Evolutionary conservation across 2,113 vertebrate species (phyloP), one percentile per base, ranked within the genome.

Genomic region (Ramphastos sulfuratus): DNA sequence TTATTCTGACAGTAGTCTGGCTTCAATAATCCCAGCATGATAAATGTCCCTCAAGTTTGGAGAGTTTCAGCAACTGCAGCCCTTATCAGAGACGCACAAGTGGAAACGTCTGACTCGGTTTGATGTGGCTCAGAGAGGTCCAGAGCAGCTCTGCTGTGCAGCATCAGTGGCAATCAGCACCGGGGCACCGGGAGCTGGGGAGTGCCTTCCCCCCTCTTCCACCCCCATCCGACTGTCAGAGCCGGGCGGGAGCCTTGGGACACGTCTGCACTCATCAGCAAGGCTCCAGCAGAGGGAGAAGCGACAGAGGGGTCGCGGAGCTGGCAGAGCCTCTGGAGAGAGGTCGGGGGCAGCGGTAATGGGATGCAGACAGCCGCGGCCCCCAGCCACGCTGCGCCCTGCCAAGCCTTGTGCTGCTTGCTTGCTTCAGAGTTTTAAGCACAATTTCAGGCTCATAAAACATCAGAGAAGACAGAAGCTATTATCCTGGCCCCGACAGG

Each of bases 1-100:
- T 95, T 92, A 74, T 90, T 76, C 85, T 96, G 95, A 95, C 94
- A 96, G 91, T 65, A 90, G 92, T 87, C 92, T 94, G 94, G 94
- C 94, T 95, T 89, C 90, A 73, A 73, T 59, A 81, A 94, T 59
- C 92, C 82, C 2, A 17, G 71, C 6, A n/a, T 95, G 95, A 96
- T 96, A 80, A 92, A 96, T 69, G 85, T 56, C 88, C 95, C 50
- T 33, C 15, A 90, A 93, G 88, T 92, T 93, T 84, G 90, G 5
- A 44, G 91, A 91, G 87, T 88, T 94, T 73, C 93, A 50, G 91
- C 94, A 94, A 59, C 90, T 92, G 18, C 55, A 83, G 92, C n/a
- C 54, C 93, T 94, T 92, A 93, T 92, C 91, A 20, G 54, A 80
- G 89, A 15, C 64, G 0, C 20, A 69, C 66, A 70, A 78, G 27